These are phyloP conservation scores for Pterostichus madidus DNA, from an alignment of 2,888 invertebrate genomes.

Conservation along the genomic window DNA sequence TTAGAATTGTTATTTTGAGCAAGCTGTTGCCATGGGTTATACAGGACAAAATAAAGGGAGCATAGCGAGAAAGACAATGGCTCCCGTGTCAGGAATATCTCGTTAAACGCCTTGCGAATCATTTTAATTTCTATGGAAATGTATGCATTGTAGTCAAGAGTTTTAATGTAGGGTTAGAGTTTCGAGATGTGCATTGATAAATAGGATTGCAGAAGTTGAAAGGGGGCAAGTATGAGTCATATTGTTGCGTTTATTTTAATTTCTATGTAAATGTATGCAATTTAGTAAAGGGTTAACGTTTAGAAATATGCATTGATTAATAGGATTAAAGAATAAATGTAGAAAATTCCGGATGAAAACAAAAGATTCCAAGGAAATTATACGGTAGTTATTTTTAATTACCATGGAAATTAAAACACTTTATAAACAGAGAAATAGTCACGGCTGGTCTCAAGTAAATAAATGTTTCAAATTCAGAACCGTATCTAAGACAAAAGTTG, in stretches of 20 bases:
- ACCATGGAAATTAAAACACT: constrained; percentile 13
- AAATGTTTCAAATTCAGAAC: too few species aligned
- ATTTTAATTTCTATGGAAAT: constrained; percentile 56
- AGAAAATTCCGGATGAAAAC: neutral
- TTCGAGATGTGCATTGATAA: constrained; percentile 5
- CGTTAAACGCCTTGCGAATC: constrained; percentile 27
- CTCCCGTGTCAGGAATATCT: constrained; percentile 20
- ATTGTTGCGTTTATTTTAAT: constrained; percentile 33
- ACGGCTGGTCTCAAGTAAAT: too few species aligned
- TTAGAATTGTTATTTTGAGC: too few species aligned
- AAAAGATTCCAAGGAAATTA: constrained; percentile 28
- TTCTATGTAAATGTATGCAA: constrained; percentile 43
- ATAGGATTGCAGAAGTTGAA: neutral
- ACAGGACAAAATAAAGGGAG: neutral
- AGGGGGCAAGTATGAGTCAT: constrained; percentile 16
- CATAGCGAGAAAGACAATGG: neutral
- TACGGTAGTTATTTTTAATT: constrained; percentile 31
- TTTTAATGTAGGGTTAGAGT: constrained; percentile 17
- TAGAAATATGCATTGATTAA: constrained; percentile 45
- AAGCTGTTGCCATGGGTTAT: too few species aligned
- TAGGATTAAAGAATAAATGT: constrained; percentile 42
- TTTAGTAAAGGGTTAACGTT: constrained; percentile 18
- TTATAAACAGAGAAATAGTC: neutral
- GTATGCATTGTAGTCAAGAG: constrained; percentile 36
- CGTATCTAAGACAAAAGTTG: too few species aligned